Evolutionary conservation across 1,140 invertebrate genomes (phyloP).

Genomic region (Drosophila dunni): DNA sequence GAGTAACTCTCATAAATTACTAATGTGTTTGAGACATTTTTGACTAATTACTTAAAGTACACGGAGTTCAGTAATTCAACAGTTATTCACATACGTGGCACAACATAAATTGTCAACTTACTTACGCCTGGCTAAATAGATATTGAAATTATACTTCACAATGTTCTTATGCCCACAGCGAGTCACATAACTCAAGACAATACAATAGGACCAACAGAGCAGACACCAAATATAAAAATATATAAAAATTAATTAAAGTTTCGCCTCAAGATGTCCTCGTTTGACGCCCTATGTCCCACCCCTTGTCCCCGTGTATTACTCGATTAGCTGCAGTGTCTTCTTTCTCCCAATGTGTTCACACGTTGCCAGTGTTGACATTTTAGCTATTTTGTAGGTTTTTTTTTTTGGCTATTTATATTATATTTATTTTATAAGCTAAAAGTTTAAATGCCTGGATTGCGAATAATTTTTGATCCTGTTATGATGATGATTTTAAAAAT

Average conservation of each 20-base stretch:
- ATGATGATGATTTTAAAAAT: too few species aligned
- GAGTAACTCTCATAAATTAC: constrained; percentile 40
- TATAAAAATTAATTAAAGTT: constrained; percentile 79
- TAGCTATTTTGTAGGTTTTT: too few species aligned
- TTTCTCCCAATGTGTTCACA: constrained; percentile 70
- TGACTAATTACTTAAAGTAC: constrained; percentile 65
- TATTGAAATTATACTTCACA: constrained; percentile 39
- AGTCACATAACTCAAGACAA: constrained; percentile 69
- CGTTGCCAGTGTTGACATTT: constrained; percentile 42
- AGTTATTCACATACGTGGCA: constrained; percentile 14
- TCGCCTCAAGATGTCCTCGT: constrained; percentile 11
- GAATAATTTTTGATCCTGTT: too few species aligned
- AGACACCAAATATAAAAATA: constrained; percentile 57
- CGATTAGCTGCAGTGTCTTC: constrained; percentile 66
- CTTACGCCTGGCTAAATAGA: constrained; percentile 55
- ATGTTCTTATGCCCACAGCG: constrained; percentile 60
- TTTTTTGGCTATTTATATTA: too few species aligned
- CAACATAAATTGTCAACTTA: constrained; percentile 71
- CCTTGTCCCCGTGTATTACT: constrained; percentile 20
- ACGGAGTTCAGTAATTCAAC: constrained; percentile 30
- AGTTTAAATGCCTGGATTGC: too few species aligned
- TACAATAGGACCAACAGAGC: constrained; percentile 37
- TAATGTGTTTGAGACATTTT: constrained; percentile 26
- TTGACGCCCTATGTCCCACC: background rate
- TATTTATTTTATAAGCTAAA: too few species aligned